Base-by-base conservation (phyloP, 23 tunicate species). In the Trididemnum clinides region DNA sequence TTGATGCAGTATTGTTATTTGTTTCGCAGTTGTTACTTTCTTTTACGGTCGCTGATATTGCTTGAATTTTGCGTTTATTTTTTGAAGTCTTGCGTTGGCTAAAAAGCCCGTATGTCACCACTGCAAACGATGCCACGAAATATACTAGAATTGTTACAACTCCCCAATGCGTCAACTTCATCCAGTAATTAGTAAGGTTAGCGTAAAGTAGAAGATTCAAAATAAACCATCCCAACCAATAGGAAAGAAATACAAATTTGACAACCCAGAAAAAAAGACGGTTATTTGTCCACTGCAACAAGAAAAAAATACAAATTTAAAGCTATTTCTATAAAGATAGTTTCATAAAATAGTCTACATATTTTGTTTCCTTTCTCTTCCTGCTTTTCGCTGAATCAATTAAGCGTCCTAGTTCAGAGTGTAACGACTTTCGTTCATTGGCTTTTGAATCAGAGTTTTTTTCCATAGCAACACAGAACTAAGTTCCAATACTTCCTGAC, bases 101-200 rank as follows among this genome's bases (percentile, higher is more conserved):
- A 31, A 29, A 3, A 2, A 32, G 37, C 31, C 86, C 86, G 29
- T 82, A 63, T 10, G 36, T 64, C 34, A 64, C 86, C 51, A 82
- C 51, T 3, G 39, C 34, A 64, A 39, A 35, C 25, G 86, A 82
- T 12, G 76, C 25, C 20, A 64, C 0, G 27, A 82, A 51, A 26
- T 82, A 82, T 5, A 64, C 5, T 1, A 82, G 25, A 26, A 82
- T 7, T 1, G 33, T 23, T 1, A 64, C 58, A 1, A 82, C 76
- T 4, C 86, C 86, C 86, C 86, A 82, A 12, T 64, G 36, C 15
- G 86, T 82, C 19, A 82, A 38, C 21, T 32, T 32, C 1, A 51
- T 64, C 86, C 86, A 82, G 29, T 51, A 82, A 23, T 51, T 37
- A 18, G 19, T 2, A 21, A 18, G 4, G 33, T 23, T n/a, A 36